phyloP scores from a whole-genome alignment of 92 coral and sea anemone species.

The Pocillopora grandis region DNA sequence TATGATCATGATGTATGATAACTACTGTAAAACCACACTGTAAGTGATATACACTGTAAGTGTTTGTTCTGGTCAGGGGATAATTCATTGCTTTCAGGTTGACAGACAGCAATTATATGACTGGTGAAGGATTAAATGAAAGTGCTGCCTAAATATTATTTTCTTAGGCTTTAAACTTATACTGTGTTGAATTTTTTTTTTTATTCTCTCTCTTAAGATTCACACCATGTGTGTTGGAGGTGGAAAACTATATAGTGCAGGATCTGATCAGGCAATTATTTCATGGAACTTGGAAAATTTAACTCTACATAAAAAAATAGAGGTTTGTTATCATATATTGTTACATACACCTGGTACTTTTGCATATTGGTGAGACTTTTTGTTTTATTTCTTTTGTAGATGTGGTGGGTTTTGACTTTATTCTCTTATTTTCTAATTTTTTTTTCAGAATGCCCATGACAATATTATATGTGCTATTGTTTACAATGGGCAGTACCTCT shows the following conservation, averaged over 20 bases:
- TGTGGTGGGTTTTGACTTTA: neutral
- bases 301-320: slow-evolving; percentile 79
- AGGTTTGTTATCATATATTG: slow-evolving; percentile 39
- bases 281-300: slow-evolving; percentile 92
- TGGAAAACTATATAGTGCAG: slow-evolving; percentile 93
- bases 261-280: slow-evolving; percentile 89
- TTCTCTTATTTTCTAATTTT: neutral
- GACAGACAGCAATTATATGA: too few relatives aligned
- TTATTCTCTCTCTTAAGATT: slow-evolving; percentile 55
- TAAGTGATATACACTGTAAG: too few relatives aligned
- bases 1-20: too few relatives aligned
- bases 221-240: slow-evolving; percentile 93
- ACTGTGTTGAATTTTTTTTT: neutral
- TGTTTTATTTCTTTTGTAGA: too few relatives aligned
- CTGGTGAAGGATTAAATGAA: too few relatives aligned
- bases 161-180: too few relatives aligned
- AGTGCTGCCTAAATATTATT: too few relatives aligned
- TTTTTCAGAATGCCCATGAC: slow-evolving; percentile 91
- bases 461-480: slow-evolving; percentile 94
- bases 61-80: too few relatives aligned
- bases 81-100: too few relatives aligned
- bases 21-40: too few relatives aligned
- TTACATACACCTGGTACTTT: too few relatives aligned
- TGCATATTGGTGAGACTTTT: too few relatives aligned
- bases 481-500: slow-evolving; percentile 88